Base-by-base conservation (phyloP, 2,113 vertebrate genomes). In the Geococcyx californianus region DNA sequence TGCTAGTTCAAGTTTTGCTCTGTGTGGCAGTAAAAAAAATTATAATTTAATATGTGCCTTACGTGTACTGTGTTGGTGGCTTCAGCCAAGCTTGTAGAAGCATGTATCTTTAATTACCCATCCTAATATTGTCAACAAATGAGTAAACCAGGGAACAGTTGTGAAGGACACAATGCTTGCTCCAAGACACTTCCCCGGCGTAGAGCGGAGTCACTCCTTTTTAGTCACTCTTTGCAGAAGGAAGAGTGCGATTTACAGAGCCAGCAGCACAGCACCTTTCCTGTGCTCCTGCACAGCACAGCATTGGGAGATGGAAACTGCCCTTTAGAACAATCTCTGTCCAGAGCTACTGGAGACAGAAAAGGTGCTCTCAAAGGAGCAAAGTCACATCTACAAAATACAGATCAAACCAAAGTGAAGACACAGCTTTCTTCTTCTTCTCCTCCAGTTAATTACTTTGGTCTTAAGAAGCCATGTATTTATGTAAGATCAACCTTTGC, bases 401-500 rank as follows among this genome's bases (percentile, higher is more conserved):
- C 26, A 55, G 36, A 38, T 40, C 60, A 51, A 70, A 81, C 18
- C 3, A 0, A 56, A 86, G 54, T 0, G 8, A 74, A 74, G 52
- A 83, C 79, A 45, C 42, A 29, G 40, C 3, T 59, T 59, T 64
- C 8, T 24, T 47, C 29, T 49, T 42, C 17, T 54, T 15, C 72
- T 11, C 21, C 4, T 11, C 21, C 4, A 62, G 47, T 42, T 78
- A 7, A 52, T 80, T 13, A 28, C 10, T 62, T 25, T 58, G 84
- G 52, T 33, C 79, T 89, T 84, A 63, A 96, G 90, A 70, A 80
- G 72, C 89, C 76, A 31, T 28, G 73, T 89, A 86, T 86, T 97
- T 97, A 72, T 29, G 55, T 92, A 96, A 97, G 47, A 47, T 19
- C 91, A 91, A 96, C 68, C 84, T 96, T 97, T 95, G 82, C 33